Percentiles rank a stretch among this genome's conserved stretches.
phyloP scores from a whole-genome alignment of 2,113 vertebrate genomes.

The Ia io region DNA sequence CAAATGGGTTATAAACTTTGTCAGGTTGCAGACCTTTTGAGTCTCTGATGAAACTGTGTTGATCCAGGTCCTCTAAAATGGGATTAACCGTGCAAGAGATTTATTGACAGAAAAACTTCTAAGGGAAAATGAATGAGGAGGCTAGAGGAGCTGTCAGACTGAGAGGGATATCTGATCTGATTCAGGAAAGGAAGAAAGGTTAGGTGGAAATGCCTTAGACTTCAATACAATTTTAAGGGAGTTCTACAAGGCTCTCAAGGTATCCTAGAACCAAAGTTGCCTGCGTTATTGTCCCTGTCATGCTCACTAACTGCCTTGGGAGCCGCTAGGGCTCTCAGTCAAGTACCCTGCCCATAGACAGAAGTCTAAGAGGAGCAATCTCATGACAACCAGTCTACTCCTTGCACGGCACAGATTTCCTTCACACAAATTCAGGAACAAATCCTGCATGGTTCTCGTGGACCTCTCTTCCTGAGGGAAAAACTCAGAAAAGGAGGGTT shows the following conservation, averaged over 20 bases:
- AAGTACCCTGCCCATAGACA: neutral
- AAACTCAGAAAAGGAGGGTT: neutral
- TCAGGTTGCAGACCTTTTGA: conserved; percentile 3
- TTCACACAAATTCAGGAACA: neutral
- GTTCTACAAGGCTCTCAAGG: neutral
- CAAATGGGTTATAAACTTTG: neutral
- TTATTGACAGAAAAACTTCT: neutral
- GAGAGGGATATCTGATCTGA: neutral
- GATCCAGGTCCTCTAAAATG: neutral
- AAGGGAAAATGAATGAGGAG: neutral
- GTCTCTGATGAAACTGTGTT: neutral
- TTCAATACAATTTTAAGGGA: neutral
- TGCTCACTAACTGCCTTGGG: neutral
- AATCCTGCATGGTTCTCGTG: neutral
- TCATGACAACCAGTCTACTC: neutral
- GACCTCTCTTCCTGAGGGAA: neutral
- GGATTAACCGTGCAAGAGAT: neutral
- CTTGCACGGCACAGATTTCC: neutral
- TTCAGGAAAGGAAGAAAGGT: neutral
- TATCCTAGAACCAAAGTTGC: neutral
- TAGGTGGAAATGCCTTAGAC: neutral
- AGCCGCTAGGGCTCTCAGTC: neutral
- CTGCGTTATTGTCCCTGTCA: neutral
- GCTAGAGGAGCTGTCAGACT: neutral
- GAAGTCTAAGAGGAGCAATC: neutral